phyloP scores from a whole-genome alignment of 2,797 vertebrate genomes.

The Argentina silus region DNA sequence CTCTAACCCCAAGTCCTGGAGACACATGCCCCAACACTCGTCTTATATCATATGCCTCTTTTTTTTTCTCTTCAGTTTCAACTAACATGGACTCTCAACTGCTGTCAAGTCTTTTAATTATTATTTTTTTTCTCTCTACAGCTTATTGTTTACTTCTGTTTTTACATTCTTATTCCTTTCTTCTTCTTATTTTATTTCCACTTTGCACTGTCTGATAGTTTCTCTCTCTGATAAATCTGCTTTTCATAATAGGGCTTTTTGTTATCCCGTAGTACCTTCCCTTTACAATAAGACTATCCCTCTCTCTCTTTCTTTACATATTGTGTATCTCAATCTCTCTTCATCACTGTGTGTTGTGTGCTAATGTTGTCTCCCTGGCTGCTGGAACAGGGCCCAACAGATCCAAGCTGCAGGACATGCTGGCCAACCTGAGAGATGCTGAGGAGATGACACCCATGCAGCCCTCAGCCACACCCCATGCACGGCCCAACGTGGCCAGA shows the following conservation, averaged over 20 bases:
- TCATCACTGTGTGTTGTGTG: conserved; percentile 18
- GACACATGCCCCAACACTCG: conserved; percentile 11
- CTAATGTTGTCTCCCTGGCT: conserved; percentile 15
- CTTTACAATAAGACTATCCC: not conserved
- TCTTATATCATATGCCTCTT: not conserved
- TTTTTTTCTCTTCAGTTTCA: conserved; percentile 35
- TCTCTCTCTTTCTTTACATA: not conserved
- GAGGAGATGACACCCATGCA: conserved; percentile 95
- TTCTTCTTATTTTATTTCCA: not conserved
- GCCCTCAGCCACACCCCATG: conserved; percentile 87
- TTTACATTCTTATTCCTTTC: conserved; percentile 33
- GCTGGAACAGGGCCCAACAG: conserved; percentile 89
- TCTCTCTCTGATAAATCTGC: not conserved
- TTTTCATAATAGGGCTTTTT: not conserved
- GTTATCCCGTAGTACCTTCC: not conserved
- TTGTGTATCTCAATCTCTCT: not conserved
- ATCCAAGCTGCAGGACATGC: conserved; percentile 98
- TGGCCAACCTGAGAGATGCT: conserved; percentile 96
- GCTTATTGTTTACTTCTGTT: conserved; percentile 20
- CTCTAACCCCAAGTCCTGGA: not conserved
- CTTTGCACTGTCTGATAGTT: not conserved
- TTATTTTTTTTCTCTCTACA: conserved; percentile 25
- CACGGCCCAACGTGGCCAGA: conserved; percentile 86
- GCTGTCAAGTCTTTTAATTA: conserved; percentile 40
- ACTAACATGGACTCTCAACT: conserved; percentile 41